Evolutionary conservation across 2,113 vertebrate genomes (phyloP).

Genomic region (Agapornis roseicollis): DNA sequence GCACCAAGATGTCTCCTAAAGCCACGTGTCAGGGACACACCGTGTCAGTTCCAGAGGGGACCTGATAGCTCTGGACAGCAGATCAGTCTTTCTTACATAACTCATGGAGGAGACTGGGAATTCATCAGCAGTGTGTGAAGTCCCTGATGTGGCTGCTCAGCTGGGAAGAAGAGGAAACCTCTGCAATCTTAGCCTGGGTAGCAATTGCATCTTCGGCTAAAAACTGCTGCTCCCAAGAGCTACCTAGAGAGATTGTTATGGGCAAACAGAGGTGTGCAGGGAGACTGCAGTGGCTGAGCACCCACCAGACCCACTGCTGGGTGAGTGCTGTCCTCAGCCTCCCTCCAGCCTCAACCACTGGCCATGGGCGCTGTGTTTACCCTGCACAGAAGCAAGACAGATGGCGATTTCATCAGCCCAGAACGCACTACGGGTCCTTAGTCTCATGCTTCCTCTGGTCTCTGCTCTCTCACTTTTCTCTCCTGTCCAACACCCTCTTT

Average conservation of each 20-base stretch:
- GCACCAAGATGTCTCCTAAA: background rate
- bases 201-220: background rate
- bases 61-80: background rate
- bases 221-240: background rate
- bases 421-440: background rate
- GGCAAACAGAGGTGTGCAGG: background rate
- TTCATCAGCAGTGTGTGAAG: background rate
- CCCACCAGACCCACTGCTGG: background rate
- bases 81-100: background rate
- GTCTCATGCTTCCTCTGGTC: background rate
- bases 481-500: background rate
- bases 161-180: background rate
- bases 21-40: background rate
- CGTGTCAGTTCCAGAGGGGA: background rate
- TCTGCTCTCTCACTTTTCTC: background rate
- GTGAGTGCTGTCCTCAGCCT: background rate
- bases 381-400: background rate
- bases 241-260: background rate
- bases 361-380: background rate
- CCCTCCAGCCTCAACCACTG: background rate
- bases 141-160: background rate
- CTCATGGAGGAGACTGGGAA: background rate
- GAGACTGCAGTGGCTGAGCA: background rate
- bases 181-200: accelerated
- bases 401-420: background rate